Evolutionary conservation across 30 jellyfish, hydroid and myxozoan genomes (phyloP).

Genomic region (Aurelia sp.): DNA sequence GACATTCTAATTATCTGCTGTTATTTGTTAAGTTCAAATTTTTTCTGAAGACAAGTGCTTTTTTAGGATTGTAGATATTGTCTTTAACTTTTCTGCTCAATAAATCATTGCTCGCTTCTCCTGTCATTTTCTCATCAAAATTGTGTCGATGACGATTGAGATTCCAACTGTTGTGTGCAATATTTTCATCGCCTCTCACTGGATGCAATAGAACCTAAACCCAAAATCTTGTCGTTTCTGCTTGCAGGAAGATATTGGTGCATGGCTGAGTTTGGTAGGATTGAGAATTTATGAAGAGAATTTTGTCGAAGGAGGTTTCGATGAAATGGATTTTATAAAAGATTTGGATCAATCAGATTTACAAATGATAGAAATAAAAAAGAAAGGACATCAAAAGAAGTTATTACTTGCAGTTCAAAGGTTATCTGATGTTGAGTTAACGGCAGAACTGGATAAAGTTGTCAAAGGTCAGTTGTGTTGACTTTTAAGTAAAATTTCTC

Average conservation of each 20-base stretch:
- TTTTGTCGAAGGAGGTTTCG: constrained; percentile 99
- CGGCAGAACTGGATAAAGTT: constrained; percentile 89
- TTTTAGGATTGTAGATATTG: too few species aligned
- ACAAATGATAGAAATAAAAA: constrained; percentile 94
- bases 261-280: constrained; percentile 81
- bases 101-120: too few species aligned
- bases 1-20: too few species aligned
- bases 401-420: constrained; percentile 89
- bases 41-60: too few species aligned
- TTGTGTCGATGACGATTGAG: too few species aligned
- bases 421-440: constrained; percentile 89
- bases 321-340: constrained; percentile 96
- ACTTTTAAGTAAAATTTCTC: too few species aligned
- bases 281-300: constrained; percentile 82
- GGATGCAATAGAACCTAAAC: too few species aligned
- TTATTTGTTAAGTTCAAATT: too few species aligned
- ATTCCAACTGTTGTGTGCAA: too few species aligned
- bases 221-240: background rate
- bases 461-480: constrained; percentile 65
- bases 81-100: too few species aligned
- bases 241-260: constrained; percentile 82
- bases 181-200: too few species aligned
- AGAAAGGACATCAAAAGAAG: constrained; percentile 93
- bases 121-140: too few species aligned
- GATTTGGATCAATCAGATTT: constrained; percentile 92